These are phyloP conservation scores for Lethenteron reissneri DNA, from an alignment of 2,113 vertebrate species.

Conservation along the genomic window DNA sequence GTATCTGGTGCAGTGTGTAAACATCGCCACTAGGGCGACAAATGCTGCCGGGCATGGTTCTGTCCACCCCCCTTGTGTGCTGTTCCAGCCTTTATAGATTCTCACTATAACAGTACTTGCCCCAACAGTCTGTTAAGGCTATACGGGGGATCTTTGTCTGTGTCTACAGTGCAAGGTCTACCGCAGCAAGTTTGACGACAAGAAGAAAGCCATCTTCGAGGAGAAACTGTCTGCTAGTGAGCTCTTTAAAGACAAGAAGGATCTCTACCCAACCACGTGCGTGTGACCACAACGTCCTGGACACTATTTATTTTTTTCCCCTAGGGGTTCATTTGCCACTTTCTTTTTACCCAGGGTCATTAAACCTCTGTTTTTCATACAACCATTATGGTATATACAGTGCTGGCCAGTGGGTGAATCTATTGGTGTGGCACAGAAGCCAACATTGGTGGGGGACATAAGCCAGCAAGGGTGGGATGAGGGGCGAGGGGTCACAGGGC, in stretches of 20 bases:
- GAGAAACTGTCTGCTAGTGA: slow-evolving; percentile 92
- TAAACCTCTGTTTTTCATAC: not conserved
- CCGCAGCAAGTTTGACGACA: slow-evolving; percentile 69
- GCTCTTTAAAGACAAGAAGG: slow-evolving; percentile 92
- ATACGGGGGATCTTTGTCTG: not conserved
- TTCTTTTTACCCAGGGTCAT: not conserved
- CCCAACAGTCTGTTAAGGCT: not conserved
- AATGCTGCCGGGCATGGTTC: no score
- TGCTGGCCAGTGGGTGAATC: not conserved
- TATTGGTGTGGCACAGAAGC: not conserved
- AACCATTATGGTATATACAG: not conserved
- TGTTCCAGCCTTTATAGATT: no score
- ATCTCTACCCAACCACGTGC: slow-evolving; percentile 82
- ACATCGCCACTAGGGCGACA: no score
- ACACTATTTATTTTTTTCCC: slow-evolving; percentile 9
- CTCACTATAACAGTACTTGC: no score
- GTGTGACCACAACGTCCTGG: not conserved
- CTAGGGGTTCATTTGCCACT: slow-evolving; percentile 33
- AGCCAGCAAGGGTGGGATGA: no score
- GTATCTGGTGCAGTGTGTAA: no score
- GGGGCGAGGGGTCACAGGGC: no score
- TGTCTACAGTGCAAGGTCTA: slow-evolving; percentile 68
- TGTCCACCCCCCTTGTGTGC: no score
- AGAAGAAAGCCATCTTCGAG: slow-evolving; percentile 68
- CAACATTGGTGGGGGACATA: not conserved